Evolutionary conservation across 2,797 vertebrate genomes (phyloP).

Genomic region (Semaprochilodus insignis): DNA sequence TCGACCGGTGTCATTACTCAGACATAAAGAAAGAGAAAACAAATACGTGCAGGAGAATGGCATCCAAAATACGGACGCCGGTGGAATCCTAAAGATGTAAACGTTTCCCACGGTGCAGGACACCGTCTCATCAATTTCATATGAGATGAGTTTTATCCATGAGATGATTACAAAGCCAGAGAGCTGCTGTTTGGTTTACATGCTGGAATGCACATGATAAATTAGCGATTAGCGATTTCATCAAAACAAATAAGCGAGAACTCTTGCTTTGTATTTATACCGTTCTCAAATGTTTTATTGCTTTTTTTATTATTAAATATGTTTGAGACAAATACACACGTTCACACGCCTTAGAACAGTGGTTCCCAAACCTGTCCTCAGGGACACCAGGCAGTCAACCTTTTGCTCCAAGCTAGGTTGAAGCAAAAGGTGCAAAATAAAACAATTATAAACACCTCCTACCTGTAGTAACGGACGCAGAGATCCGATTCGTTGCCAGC

Average conservation of each 20-base stretch:
- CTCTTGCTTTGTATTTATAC: not conserved
- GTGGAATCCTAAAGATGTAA: not conserved
- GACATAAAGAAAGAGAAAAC: not conserved
- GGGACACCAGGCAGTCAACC: no score
- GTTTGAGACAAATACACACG: no score
- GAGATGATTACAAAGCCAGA: not conserved
- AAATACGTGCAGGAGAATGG: not conserved
- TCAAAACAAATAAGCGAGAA: no score
- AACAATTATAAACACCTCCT: conserved; percentile 17
- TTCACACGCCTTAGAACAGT: no score
- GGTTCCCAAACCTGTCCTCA: no score
- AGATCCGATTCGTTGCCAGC: conserved; percentile 87
- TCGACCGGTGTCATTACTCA: not conserved
- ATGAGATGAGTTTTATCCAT: no score
- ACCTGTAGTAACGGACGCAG: conserved; percentile 92
- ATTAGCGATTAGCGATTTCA: not conserved
- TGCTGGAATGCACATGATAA: not conserved
- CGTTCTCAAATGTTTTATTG: not conserved
- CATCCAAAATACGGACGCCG: not conserved
- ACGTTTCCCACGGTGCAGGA: not conserved
- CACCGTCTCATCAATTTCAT: not conserved
- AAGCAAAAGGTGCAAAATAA: no score
- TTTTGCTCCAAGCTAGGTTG: no score
- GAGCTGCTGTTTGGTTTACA: not conserved
- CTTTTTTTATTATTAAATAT: not conserved